Base-by-base conservation (phyloP, 2,113 vertebrate species). In the Microcebus murinus region DNA sequence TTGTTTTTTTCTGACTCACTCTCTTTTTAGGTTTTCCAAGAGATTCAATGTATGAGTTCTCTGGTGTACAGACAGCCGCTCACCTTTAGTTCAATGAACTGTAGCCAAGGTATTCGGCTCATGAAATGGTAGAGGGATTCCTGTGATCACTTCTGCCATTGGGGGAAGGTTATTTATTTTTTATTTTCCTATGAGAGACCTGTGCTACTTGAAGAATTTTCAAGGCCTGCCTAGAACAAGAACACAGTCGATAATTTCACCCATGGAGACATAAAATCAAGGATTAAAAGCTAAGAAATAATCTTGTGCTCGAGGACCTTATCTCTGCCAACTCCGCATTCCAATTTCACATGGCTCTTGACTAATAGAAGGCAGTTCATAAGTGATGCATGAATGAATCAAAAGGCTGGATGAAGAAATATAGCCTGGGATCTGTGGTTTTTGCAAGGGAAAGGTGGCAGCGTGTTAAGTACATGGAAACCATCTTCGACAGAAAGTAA, bases 361-460 rank as follows among this genome's bases (percentile, higher is more conserved):
- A 88, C 20, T 50, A 59, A n/a, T 2, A 65, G n/a, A 82, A 82
- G 36, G 31, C 20, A 59, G 55, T 79, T 59, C 57, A 9, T 48
- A 90, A 84, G 63, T 42, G 63, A 76, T n/a, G 87, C 21, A 15
- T 59, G 34, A 77, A 52, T 77, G 88, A 93, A 79, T 52, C 39
- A 77, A 52, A 95, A 95, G 34, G 1, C 48, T 59, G 5, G 15
- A 34, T 77, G 45, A 61, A 59, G 31, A 96, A 74, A 91, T 15
- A 73, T 4, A 79, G n/a, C 23, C 29, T 82, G 55, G 23, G 73
- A 45, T 74, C 3, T 0, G 73, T 50, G 85, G 21, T 6, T 90
- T 95, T 92, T 94, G 17, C 15, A 80, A 74, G 50, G 45, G 76
- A 48, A 96, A 92, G 18, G 57, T 91, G 42, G 29, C 42, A 63